Conservation (phyloP, 2,888 invertebrate species). For the Agrochola lychnidis region DNA sequence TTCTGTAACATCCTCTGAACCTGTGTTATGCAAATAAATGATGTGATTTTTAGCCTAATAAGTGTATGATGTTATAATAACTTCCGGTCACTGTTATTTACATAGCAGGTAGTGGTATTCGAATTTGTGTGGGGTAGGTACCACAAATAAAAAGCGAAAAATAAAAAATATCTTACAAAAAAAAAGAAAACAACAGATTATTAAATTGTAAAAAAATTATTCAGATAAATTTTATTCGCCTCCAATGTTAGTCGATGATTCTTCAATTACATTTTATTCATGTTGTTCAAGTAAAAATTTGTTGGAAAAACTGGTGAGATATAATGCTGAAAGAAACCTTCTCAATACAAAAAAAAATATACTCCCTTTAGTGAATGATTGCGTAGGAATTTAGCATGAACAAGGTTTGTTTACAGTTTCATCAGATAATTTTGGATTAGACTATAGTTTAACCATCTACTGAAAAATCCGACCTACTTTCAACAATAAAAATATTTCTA, state of each 20-base stretch:
- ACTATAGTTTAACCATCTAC: background rate
- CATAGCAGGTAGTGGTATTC: no score
- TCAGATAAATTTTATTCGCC: background rate
- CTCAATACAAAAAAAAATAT: background rate
- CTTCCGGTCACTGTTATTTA: no score
- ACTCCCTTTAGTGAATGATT: background rate
- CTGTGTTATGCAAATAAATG: no score
- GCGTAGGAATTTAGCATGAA: background rate
- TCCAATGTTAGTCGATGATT: background rate
- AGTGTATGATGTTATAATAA: no score
- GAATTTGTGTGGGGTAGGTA: no score
- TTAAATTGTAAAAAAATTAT: no score
- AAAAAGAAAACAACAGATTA: no score
- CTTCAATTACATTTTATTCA: background rate
- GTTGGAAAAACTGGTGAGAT: background rate
- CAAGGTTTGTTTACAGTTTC: background rate
- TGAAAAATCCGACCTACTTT: background rate
- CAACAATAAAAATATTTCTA: conserved; percentile 17
- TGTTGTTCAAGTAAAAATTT: background rate
- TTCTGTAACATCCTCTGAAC: no score
- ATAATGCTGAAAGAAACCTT: background rate
- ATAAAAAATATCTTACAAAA: no score
- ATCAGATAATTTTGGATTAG: background rate
- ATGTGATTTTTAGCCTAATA: no score
- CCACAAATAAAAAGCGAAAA: no score